A percentile compares a stretch with the other conserved stretches of the same genome.
phyloP scores from a whole-genome alignment of 2,888 invertebrate species.

The Drosophila nr. medialis region DNA sequence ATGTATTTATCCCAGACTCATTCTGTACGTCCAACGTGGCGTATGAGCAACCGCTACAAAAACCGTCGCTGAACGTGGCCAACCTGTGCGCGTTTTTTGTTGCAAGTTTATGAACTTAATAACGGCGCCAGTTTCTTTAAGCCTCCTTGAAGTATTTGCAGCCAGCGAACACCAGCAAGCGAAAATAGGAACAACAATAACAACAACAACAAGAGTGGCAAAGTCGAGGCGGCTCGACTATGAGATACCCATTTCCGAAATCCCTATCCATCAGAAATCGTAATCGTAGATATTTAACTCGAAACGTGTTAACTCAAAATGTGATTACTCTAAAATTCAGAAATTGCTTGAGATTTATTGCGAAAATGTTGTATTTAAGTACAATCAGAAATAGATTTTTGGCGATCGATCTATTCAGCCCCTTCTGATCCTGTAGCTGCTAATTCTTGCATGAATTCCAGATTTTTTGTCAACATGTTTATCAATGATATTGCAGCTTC shows the following conservation, averaged over 20 bases:
- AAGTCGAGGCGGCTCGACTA: neutral
- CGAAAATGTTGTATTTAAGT: accelerated
- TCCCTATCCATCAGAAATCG: neutral
- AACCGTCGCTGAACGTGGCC: constrained; percentile 59
- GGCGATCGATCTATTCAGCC: neutral
- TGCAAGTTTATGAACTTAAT: constrained; percentile 74
- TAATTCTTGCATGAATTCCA: neutral
- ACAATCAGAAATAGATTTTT: neutral
- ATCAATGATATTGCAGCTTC: neutral
- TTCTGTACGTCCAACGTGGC: constrained; percentile 55
- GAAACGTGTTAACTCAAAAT: neutral
- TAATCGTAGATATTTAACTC: neutral
- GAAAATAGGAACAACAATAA: constrained; percentile 42
- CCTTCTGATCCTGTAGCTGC: neutral
- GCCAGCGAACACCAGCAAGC: constrained; percentile 40
- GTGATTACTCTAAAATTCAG: neutral
- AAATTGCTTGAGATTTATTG: neutral
- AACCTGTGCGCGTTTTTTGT: constrained; percentile 76
- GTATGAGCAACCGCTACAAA: constrained; percentile 72
- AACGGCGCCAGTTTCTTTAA: constrained; percentile 61
- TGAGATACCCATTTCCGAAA: neutral
- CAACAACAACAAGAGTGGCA: neutral
- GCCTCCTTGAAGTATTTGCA: constrained; percentile 77
- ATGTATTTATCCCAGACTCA: constrained; percentile 4
- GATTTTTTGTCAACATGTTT: neutral